Evolutionary conservation across 2,113 vertebrate species (phyloP).

Genomic region (Myxocyprinus asiaticus): DNA sequence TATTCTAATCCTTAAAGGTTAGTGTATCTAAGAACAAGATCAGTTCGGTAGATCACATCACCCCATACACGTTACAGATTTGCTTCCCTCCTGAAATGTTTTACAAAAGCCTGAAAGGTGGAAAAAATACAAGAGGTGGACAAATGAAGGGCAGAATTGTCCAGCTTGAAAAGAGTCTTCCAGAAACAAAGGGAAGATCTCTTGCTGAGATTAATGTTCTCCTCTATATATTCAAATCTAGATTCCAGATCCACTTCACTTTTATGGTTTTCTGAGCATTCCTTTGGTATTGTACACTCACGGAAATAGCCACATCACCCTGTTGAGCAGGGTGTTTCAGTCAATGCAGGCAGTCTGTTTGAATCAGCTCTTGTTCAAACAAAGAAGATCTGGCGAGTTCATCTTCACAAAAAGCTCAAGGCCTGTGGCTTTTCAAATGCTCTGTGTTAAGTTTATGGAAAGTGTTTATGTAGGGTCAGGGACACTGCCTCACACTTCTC

Average conservation of each 20-base stretch:
- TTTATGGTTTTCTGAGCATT: constrained; percentile 68
- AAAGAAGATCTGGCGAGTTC: constrained; percentile 66
- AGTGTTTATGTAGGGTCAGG: constrained; percentile 78
- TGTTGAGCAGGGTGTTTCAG: constrained; percentile 58
- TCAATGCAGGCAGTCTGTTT: constrained; percentile 49
- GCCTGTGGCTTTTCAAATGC: constrained; percentile 62
- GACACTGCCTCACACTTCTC: constrained; percentile 69
- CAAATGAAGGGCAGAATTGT: constrained; percentile 59
- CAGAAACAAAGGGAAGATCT: constrained; percentile 64
- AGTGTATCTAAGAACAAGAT: constrained; percentile 75
- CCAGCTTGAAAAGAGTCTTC: constrained; percentile 48
- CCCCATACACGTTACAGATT: constrained; percentile 67
- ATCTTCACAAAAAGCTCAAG: constrained; percentile 69
- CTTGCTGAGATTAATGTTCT: constrained; percentile 70
- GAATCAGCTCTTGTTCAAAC: constrained; percentile 56
- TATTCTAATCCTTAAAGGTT: constrained; percentile 69
- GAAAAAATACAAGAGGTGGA: constrained; percentile 48
- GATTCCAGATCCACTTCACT: constrained; percentile 70
- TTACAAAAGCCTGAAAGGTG: constrained; percentile 41
- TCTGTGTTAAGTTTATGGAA: constrained; percentile 71
- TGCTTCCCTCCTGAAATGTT: constrained; percentile 48
- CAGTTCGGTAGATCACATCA: constrained; percentile 76
- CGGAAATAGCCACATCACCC: constrained; percentile 69
- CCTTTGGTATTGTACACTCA: constrained; percentile 69
- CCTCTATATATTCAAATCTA: constrained; percentile 70